Base-by-base conservation (phyloP, 2,797 vertebrate genomes). In the Aplochiton taeniatus region DNA sequence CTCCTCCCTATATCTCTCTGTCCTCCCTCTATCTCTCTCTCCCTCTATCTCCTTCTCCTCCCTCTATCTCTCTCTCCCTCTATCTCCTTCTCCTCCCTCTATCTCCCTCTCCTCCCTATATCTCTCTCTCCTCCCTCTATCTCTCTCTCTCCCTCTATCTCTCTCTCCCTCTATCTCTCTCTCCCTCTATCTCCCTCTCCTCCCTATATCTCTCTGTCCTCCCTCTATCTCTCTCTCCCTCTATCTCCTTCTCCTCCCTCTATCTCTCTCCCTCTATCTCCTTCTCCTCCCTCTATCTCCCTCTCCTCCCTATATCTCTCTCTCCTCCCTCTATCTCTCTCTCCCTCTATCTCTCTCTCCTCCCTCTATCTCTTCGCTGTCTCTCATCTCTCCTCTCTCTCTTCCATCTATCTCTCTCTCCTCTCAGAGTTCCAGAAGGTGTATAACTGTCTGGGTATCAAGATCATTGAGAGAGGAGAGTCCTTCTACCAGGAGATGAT, bases 401-500 rank as follows among this genome's bases (percentile, higher is more conserved):
- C 20, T 19, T 13, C 54, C 7, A 4, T 4, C 18, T 10, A 12
- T 14, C 14, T 19, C 19, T 58, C 14, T 58, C n/a, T 58, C 31
- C 31, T 17, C 43, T 49, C 83, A 99, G 97, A 98, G 89, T 98
- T 99, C 79, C 95, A 95, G 88, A 98, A 86, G 82, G 93, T 99
- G 71, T 99, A 99, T 66, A 81, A 90, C 63, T 95, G 91, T 76
- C 82, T 99, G 89, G 95, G 94, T 53, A 56, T 99, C 60, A 68
- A 77, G 1, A 67, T 99, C 64, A 61, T 88, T 13, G 96, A 98
- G 73, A 87, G 97, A 77, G 97, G 97, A 11, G 97, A 99, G 76
- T 98, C 97, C 0, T 98, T 76, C 89, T 99, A 99, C 86, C 96
- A 98, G 42, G 90, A 95, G 4, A 84, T 87, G 90, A 99, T 99